Base-by-base conservation (phyloP, 2,113 vertebrate species). In the Dromas ardeola region DNA sequence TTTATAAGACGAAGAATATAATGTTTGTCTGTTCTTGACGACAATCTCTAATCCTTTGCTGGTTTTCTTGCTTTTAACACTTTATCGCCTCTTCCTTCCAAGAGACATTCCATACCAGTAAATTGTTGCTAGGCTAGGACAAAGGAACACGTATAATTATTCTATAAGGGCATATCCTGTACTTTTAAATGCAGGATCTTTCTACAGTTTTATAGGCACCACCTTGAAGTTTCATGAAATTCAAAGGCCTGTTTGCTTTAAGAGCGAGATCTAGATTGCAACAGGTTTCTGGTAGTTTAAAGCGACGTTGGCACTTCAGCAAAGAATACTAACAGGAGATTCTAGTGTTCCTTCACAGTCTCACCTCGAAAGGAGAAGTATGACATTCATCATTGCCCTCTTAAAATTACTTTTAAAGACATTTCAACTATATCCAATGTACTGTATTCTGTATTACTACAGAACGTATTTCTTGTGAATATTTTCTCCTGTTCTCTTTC, bases 341-440 rank as follows among this genome's bases (percentile, higher is more conserved):
- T 83, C 55, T 52, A 63, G n/a, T 29, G 14, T n/a, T 89, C n/a
- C 25, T 84, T 88, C 27, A 49, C 2, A 3, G 36, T 38, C 43
- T 62, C 8, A 30, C 15, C 21, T 80, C 18, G 30, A 74, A 84
- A 77, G 14, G 5, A 95, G 18, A 26, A 62, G 16, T 13, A 52
- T 1, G 2, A n/a, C 5, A 52, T 56, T 88, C 61, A 47, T 27
- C n/a, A 53, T 0, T 62, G 32, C 2, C 1, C 47, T 73, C 49
- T 82, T 93, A 66, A 62, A 76, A 77, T 52, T 20, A 49, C 15
- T 47, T 69, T 47, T 70, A 5, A 69, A 34, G 63, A 49, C 7
- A 72, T 45, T 86, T 74, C 42, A 78, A 11, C 26, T 53, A 6
- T 59, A 50, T 59, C 45, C 38, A 62, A 1, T 9, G 14, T 10